Base-by-base conservation (phyloP, 2,797 vertebrate genomes). In the Margarornis squamiger region DNA sequence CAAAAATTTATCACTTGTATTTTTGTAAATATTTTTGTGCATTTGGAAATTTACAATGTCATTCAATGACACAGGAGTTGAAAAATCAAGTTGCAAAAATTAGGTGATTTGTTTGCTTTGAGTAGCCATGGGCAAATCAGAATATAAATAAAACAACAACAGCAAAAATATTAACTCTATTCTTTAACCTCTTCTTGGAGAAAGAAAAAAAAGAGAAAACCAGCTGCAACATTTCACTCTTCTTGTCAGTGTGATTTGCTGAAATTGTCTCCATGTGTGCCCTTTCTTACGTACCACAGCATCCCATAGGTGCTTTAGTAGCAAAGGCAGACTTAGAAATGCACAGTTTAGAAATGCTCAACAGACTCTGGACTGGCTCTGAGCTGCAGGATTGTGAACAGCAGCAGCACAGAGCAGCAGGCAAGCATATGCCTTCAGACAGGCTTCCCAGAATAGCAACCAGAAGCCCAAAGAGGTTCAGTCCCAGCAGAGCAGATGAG, bases 401-500 rank as follows among this genome's bases (percentile, higher is more conserved):
- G 41, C 52, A 54, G 71, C 57, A 72, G 21, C 61, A 74, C 45
- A 48, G 66, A 87, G 77, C 73, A 61, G 62, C 26, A 61, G 54
- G 32, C 45, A 86, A 75, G 38, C 49, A 36, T 45, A 57, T 68
- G 74, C 73, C 62, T 92, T 66, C 45, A 78, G 49, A 80, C 36
- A 77, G 62, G 18, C 36, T 63, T 88, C 70, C 80, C 54, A 79
- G 58, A 91, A 93, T 58, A 89, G 66, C 38, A 90, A 29, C 38
- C 68, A 10, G 7, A 46, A 92, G 10, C 29, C 34, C 57, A 59
- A 81, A 71, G 38, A 63, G 2, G 12, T 75, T 55, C 54, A 57
- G 49, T 52, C 34, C 30, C 70, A 63, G 16, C n/a, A 29, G 26
- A 76, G 39, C 36, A 90, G 63, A 58, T 30, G 29, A 65, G 52